Conservation (phyloP, 1,140 invertebrate species). For the Zaprionus tsacasi region DNA sequence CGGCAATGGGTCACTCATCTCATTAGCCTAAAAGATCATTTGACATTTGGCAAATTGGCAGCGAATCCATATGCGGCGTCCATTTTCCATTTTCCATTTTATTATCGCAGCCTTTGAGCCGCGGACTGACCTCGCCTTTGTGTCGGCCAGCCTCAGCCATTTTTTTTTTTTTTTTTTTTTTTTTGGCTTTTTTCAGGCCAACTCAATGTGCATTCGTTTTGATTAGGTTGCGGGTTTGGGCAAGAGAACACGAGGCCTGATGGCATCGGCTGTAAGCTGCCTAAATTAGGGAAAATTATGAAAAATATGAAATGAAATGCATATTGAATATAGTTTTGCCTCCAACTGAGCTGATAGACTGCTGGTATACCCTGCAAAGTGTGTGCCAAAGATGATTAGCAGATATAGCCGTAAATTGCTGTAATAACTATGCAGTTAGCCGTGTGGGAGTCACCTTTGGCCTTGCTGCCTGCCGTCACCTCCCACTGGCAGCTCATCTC, state of each 20-base stretch:
- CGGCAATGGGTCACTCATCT: conserved; percentile 34
- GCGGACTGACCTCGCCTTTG: conserved; percentile 60
- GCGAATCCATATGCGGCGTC: conserved; percentile 26
- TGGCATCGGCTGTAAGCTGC: conserved; percentile 25
- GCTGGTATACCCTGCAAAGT: neutral
- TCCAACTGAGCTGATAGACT: too few species aligned
- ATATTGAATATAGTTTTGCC: conserved; percentile 17
- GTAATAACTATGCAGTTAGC: neutral
- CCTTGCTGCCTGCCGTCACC: neutral
- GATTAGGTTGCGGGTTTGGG: conserved; percentile 57
- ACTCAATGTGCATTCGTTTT: conserved; percentile 62
- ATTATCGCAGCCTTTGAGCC: conserved; percentile 36
- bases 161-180: neutral
- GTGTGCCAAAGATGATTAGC: neutral
- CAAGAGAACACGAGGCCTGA: conserved; percentile 8
- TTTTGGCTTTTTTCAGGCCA: conserved; percentile 15
- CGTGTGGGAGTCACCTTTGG: conserved; percentile 20
- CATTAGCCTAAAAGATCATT: conserved; percentile 41
- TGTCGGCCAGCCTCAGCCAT: neutral
- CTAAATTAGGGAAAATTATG: conserved; percentile 28
- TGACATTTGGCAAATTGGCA: conserved; percentile 55
- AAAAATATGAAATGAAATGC: conserved; percentile 22
- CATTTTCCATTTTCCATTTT: neutral
- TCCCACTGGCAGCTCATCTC: conserved; percentile 17
- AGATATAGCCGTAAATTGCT: neutral